Base-by-base conservation (phyloP, 2,113 vertebrate genomes). In the Panthera uncia region DNA sequence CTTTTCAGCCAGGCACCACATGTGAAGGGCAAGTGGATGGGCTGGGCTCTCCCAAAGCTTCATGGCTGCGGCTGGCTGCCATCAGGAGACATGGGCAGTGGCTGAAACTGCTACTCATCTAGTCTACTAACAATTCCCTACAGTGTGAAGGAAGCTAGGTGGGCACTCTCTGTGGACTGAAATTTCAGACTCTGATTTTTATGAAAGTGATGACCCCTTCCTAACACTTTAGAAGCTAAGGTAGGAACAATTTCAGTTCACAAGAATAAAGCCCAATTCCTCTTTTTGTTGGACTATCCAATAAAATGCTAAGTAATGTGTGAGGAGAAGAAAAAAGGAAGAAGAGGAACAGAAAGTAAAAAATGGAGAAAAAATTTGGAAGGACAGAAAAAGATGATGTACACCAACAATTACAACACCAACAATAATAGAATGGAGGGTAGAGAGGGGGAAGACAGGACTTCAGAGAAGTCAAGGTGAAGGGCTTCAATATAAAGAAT, bases 321-420 rank as follows among this genome's bases (percentile, higher is more conserved):
- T 65, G 57, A 14, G 63, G 3, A 66, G n/a, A 83, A n/a, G 33
- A 90, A 18, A 13, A 78, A 68, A 31, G 14, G 13, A 55, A 23
- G 57, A 88, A 36, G n/a, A 86, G n/a, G 33, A 79, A 61, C 36
- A n/a, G 55, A 71, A 14, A 88, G 12, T n/a, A 38, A 21, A 55
- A 80, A 29, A 63, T 52, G 63, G 68, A 96, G 23, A 68, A 69
- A 55, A 63, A 69, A n/a, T 61, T 61, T 4, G 25, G 76, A 63
- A 79, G 80, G 41, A 76, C 85, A 91, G 94, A 76, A 82, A 76
- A 65, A 89, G 41, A 57, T 33, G 78, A 80, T 33, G n/a, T 33
- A 11, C 8, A 3, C 14, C 63, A 78, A 66, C 12, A 36, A 63
- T 31, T 65, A 71, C 1, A n/a, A 38, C 8, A 63, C 10, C 23